phyloP scores from a whole-genome alignment of 2,113 vertebrate genomes.

The Macquaria australasica region DNA sequence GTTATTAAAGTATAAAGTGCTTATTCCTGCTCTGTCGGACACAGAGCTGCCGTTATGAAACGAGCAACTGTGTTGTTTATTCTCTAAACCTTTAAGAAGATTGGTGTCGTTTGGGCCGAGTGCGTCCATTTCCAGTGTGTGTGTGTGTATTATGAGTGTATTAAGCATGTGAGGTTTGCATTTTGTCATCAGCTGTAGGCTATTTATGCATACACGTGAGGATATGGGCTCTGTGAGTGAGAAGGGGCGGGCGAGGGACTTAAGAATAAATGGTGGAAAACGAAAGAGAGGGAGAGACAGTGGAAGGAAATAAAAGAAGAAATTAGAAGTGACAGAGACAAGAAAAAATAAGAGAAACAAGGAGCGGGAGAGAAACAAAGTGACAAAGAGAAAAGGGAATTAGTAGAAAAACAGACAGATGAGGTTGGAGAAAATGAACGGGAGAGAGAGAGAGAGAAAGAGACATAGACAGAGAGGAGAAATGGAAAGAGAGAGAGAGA shows the following conservation, averaged over 20 bases:
- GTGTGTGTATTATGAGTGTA: conserved; percentile 41
- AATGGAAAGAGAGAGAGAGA: neutral
- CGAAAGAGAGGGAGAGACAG: neutral
- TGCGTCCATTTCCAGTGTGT: conserved; percentile 44
- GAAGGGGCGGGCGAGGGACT: conserved; percentile 17
- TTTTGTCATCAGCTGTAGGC: conserved; percentile 67
- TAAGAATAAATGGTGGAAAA: conserved; percentile 26
- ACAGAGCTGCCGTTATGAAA: conserved; percentile 70
- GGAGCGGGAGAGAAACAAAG: conserved; percentile 8
- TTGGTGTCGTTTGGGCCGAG: conserved; percentile 64
- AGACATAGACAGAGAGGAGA: conserved; percentile 28
- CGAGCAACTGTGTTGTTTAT: conserved; percentile 72
- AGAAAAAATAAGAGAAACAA: neutral
- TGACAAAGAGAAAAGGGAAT: conserved; percentile 6
- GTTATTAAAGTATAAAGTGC: conserved; percentile 68
- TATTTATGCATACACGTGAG: conserved; percentile 67
- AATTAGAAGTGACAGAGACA: conserved; percentile 20
- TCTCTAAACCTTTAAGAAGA: conserved; percentile 82
- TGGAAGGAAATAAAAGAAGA: conserved; percentile 1
- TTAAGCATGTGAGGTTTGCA: conserved; percentile 64
- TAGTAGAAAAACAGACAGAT: neutral
- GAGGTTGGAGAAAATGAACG: conserved; percentile 17
- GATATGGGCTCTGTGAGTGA: conserved; percentile 28
- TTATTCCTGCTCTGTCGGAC: conserved; percentile 55
- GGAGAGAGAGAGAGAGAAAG: neutral